Percentiles rank a stretch among this genome's conserved stretches.
Conservation (phyloP, 2,113 vertebrate genomes). For the Stegostoma tigrinum region DNA sequence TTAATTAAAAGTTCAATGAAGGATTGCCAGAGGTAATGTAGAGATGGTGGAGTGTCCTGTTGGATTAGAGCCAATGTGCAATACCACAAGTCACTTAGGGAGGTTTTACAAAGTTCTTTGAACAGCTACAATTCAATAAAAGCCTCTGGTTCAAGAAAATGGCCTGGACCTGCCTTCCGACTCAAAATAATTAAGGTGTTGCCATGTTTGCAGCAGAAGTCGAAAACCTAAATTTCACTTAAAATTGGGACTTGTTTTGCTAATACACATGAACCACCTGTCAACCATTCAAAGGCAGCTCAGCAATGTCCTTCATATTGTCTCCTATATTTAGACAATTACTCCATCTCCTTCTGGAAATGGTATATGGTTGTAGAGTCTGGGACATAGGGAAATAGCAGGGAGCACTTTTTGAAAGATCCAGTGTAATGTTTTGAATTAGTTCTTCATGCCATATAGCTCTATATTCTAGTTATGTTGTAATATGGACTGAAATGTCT, state of each 20-base stretch:
- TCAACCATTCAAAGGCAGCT: neutral
- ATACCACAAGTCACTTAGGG: neutral
- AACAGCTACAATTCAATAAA: neutral
- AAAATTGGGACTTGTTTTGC: neutral
- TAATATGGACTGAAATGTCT: too few relatives aligned
- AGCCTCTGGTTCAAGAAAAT: neutral
- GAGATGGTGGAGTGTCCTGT: neutral
- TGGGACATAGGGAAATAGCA: too few relatives aligned
- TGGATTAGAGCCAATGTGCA: neutral
- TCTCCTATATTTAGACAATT: neutral
- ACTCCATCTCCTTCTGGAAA: too few relatives aligned
- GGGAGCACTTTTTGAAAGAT: neutral
- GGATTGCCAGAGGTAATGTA: neutral
- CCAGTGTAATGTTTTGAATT: neutral
- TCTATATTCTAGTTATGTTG: neutral
- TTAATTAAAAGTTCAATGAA: constrained; percentile 28
- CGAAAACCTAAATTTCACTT: neutral
- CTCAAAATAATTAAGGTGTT: neutral
- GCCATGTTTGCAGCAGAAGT: neutral
- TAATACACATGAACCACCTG: neutral
- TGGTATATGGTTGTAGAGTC: too few relatives aligned
- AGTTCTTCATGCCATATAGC: neutral
- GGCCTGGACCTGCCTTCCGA: neutral
- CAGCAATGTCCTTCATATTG: neutral
- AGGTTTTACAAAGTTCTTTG: neutral